Conservation (phyloP, 2,888 invertebrate species). For the Hirtodrosophila alboralis region DNA sequence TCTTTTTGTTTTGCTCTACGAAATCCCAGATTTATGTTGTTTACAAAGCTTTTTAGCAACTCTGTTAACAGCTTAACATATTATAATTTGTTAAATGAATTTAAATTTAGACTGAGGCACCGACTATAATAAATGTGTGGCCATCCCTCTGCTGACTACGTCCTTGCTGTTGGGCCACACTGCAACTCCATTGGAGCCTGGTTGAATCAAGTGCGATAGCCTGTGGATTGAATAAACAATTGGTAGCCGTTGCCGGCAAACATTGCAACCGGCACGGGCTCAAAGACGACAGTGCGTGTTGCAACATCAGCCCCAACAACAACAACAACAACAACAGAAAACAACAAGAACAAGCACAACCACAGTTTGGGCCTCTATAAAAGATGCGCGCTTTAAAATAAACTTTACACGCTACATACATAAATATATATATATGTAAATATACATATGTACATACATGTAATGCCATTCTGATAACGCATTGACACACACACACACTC, state of each 20-base stretch:
- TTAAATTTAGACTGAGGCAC: no score
- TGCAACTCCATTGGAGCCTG: conserved; percentile 24
- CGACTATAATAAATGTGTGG: no score
- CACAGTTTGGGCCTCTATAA: conserved; percentile 28
- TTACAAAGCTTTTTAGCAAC: no score
- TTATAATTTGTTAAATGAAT: no score
- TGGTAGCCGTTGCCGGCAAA: conserved; percentile 63
- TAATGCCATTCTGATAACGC: conserved; percentile 32
- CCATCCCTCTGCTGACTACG: no score
- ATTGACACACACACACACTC: not conserved
- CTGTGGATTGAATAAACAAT: conserved; percentile 70
- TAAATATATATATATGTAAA: no score
- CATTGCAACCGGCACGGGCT: conserved; percentile 37
- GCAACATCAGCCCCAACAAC: conserved; percentile 15
- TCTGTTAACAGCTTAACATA: no score
- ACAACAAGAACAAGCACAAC: conserved; percentile 11
- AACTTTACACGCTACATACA: conserved; percentile 32
- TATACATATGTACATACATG: conserved; percentile 2
- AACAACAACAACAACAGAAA: conserved; percentile 14
- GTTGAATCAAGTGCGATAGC: conserved; percentile 3
- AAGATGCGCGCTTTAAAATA: conserved; percentile 39
- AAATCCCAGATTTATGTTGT: no score
- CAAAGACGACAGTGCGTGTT: conserved; percentile 25
- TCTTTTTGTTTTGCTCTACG: no score
- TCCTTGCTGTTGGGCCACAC: not conserved